Evolutionary conservation across 1,140 invertebrate species (phyloP).

Genomic region (Zaprionus ghesquierei): DNA sequence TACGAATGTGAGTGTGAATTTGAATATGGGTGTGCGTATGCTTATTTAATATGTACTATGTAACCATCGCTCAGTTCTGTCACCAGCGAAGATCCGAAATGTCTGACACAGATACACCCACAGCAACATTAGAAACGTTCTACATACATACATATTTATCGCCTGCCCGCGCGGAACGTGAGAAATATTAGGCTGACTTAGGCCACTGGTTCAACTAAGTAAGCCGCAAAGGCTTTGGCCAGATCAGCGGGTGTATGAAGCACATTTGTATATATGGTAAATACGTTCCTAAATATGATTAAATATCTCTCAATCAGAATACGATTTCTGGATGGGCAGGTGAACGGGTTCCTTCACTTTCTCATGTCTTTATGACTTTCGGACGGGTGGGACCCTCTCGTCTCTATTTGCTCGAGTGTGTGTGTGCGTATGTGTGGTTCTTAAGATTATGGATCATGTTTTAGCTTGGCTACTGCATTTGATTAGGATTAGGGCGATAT

Average conservation of each 20-base stretch:
- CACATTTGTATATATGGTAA: conserved; percentile 20
- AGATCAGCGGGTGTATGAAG: conserved; percentile 48
- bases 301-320: conserved; percentile 49
- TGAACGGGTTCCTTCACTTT: conserved; percentile 35
- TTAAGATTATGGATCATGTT: conserved; percentile 62
- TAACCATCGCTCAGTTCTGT: conserved; percentile 36
- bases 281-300: conserved; percentile 34
- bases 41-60: conserved; percentile 23
- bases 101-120: conserved; percentile 13
- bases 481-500: conserved; percentile 6
- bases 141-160: conserved; percentile 44
- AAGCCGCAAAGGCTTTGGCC: conserved; percentile 52
- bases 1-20: not conserved
- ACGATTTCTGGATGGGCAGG: conserved; percentile 47
- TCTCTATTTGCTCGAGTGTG: conserved; percentile 25
- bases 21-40: conserved; percentile 29
- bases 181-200: conserved; percentile 74
- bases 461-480: conserved; percentile 60
- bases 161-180: conserved; percentile 55
- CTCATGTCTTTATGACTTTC: conserved; percentile 37
- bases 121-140: too few species aligned
- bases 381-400: not conserved
- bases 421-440: conserved; percentile 31
- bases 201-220: conserved; percentile 68
- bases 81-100: conserved; percentile 18